phyloP scores from a whole-genome alignment of 2,113 vertebrate species.

The Garra rufa region DNA sequence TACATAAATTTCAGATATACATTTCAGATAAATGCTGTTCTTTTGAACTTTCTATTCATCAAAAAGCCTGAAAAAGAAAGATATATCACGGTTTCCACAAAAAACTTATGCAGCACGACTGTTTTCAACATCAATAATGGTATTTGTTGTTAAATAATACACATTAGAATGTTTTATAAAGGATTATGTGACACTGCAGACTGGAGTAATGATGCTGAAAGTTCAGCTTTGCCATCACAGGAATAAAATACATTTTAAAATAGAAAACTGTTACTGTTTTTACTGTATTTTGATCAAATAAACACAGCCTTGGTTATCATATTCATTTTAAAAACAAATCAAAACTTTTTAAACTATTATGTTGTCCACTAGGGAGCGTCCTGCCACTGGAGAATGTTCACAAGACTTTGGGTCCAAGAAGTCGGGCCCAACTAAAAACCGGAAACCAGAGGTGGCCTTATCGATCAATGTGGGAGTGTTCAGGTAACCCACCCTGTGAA shows the following conservation, averaged over 20 bases:
- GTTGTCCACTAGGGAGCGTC: constrained; percentile 60
- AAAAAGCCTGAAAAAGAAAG: no score
- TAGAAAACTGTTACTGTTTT: neutral
- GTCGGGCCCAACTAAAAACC: constrained; percentile 61
- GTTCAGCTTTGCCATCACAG: neutral
- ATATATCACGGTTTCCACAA: neutral
- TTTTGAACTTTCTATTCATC: no score
- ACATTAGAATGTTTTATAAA: neutral
- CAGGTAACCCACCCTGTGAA: constrained; percentile 66
- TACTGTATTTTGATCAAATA: neutral
- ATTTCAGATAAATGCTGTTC: no score
- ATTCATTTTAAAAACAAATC: neutral
- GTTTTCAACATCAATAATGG: no score
- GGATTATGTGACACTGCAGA: neutral
- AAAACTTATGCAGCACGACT: neutral
- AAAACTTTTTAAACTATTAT: neutral
- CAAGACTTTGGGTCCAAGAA: constrained; percentile 58
- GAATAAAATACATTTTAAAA: neutral
- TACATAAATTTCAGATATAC: no score
- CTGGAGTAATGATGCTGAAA: neutral
- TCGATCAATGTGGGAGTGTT: constrained; percentile 79
- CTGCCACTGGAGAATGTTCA: constrained; percentile 38
- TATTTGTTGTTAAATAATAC: no score
- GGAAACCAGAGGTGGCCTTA: constrained; percentile 78
- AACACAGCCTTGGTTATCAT: neutral